phyloP scores from a whole-genome alignment of 2,797 vertebrate genomes.

The Sebastolobus altivelis region DNA sequence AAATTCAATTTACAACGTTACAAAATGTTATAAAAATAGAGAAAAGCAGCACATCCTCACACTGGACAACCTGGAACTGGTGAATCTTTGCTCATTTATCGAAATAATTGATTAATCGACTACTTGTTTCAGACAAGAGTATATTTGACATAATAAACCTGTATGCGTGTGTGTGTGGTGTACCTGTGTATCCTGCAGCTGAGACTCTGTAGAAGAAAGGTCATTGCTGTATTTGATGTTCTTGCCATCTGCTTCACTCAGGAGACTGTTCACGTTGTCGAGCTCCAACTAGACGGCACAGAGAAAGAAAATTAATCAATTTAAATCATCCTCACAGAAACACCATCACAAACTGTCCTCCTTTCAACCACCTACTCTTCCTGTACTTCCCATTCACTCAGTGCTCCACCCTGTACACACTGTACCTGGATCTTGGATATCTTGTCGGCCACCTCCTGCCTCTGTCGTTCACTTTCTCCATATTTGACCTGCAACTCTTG shows the following conservation, averaged over 20 bases:
- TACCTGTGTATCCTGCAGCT: constrained; percentile 95
- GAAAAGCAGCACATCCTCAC: not conserved
- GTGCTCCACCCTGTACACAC: not conserved
- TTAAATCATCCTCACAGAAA: not conserved
- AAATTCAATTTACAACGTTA: not conserved
- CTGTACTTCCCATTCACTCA: not conserved
- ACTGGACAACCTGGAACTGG: not conserved
- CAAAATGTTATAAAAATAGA: not conserved
- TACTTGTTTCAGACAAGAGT: not conserved
- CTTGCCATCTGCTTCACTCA: constrained; percentile 93
- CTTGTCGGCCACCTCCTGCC: constrained; percentile 88
- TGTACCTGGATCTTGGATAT: constrained; percentile 91
- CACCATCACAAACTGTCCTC: not conserved
- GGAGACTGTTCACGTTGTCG: constrained; percentile 88
- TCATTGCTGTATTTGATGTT: constrained; percentile 94
- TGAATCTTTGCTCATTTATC: not conserved
- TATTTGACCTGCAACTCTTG: constrained; percentile 94
- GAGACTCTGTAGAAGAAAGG: constrained; percentile 90
- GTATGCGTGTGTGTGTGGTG: not conserved
- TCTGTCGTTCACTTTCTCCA: constrained; percentile 89
- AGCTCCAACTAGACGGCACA: constrained; percentile 87
- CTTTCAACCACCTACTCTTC: not conserved
- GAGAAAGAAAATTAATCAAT: not conserved
- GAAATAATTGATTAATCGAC: not conserved
- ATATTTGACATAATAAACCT: not conserved